Conservation (phyloP, 2,888 invertebrate genomes). For the Pharmacophagus antenor region DNA sequence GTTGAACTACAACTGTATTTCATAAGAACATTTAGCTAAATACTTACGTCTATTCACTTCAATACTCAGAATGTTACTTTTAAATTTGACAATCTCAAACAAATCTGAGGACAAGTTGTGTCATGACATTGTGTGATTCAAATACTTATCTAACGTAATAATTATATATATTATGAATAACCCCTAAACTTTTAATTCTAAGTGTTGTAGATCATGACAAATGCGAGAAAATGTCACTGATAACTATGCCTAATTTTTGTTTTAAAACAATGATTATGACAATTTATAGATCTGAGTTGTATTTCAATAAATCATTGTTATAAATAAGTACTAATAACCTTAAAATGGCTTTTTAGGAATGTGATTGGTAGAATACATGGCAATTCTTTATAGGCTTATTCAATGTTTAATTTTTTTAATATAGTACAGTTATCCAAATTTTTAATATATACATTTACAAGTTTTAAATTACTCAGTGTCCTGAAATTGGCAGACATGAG, state of each 20-base stretch:
- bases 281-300: conserved; percentile 24
- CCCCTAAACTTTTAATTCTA: conserved; percentile 13
- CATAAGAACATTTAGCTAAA: conserved; percentile 2
- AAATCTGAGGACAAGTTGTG: conserved; percentile 12
- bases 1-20: neutral
- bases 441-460: neutral
- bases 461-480: conserved; percentile 11
- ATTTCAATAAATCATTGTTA: conserved; percentile 5
- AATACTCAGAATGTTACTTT: conserved; percentile 24
- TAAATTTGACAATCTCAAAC: conserved; percentile 1
- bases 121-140: conserved; percentile 22
- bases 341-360: conserved; percentile 12
- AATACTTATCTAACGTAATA: conserved; percentile 9
- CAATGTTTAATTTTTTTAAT: neutral
- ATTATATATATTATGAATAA: conserved; percentile 12
- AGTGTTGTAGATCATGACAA: neutral
- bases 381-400: neutral
- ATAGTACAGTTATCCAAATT: neutral
- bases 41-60: conserved; percentile 9
- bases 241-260: neutral
- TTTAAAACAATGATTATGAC: conserved; percentile 14
- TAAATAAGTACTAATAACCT: conserved; percentile 14
- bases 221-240: neutral
- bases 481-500: conserved; percentile 7
- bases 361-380: conserved; percentile 14